Base-by-base conservation (phyloP, 2,113 vertebrate species). In the Lichenostomus cassidix region DNA sequence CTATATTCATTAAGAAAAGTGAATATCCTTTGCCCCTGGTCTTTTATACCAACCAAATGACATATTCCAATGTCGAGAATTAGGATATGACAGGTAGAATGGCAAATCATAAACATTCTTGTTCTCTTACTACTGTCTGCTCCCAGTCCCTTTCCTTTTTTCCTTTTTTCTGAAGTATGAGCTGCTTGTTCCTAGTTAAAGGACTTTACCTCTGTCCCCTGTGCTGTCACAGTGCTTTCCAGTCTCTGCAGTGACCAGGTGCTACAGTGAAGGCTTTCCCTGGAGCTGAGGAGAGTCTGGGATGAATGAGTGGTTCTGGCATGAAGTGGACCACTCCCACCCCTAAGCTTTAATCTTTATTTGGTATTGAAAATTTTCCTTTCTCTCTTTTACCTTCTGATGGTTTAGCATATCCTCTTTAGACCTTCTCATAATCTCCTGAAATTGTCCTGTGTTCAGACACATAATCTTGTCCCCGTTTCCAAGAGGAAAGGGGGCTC, bases 231-330 rank as follows among this genome's bases (percentile, higher is more conserved):
- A 0, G 27, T 52, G 35, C 37, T 82, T 41, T n/a, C 62, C 47
- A 58, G 41, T 20, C 65, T 65, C 55, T 90, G 82, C 67, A n/a
- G 44, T 42, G 65, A 42, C 20, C 42, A 24, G 27, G 35, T 21
- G 46, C 29, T 28, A 5, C 46, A 33, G 29, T 35, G 50, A 44
- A 28, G 69, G 27, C 24, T 60, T 73, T 50, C 42, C 15, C 24
- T 62, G 77, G 31, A 65, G 39, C 42, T 35, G 39, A 52, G 70
- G 49, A 53, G 23, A 47, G 19, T 20, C 52, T 67, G 2, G 25
- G 21, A 24, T 8, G 39, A 46, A 9, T 6, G 18, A 31, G 11
- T 18, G 13, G 18, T 39, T 79, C 52, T 1, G 0, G 5, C n/a
- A 17, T 41, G 39, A 65, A 55, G 53, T 11, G 59, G 60, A 74